Base-by-base conservation (phyloP, 2,888 invertebrate species). In the Chymomyza procnemis region DNA sequence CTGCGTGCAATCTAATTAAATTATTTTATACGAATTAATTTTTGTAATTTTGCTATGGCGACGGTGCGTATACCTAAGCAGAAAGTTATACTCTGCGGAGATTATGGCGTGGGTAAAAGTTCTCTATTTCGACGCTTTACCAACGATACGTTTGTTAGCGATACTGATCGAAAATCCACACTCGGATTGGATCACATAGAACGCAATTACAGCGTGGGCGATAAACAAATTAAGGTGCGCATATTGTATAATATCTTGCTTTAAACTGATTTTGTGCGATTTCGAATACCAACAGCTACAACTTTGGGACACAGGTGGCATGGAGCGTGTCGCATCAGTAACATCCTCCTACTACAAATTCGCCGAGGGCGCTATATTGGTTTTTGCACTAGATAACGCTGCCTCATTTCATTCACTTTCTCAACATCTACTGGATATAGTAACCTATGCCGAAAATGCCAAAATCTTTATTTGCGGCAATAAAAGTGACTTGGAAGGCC, bases 281-380 rank as follows among this genome's bases (percentile, higher is more conserved):
- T n/a, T n/a, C n/a, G n/a, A 14, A 1, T 1, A 30, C 34, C 21
- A 64, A 6, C 90, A 98, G 97, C 92, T 98, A 72, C 97, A 97
- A 91, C 91, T 98, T 78, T 98, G 98, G 97, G 98, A 98, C 89
- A 98, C 98, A 47, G 98, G 97, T 77, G 98, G 98, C 59, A 97
- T 98, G 97, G 98, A 98, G 91, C 93, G 98, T 82, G 97, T 98
- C 73, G 97, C 97, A 56, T 97, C 97, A 3, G 96, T 98, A 19
- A 98, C 98, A 12, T 97, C 97, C 30, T 97, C 97, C 88, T 98
- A 98, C 90, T 98, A 97, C 90, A 97, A 98, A 91, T 97, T 97
- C 92, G 96, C 98, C 3, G 97, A 97, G 90, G 98, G 97, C 70
- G 98, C 97, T 67, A 94, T 98, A 81, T 92, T 98, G 73, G 97